These are phyloP conservation scores for Neodiprion pinetum DNA, from an alignment of 1,140 invertebrate genomes.

Conservation along the genomic window DNA sequence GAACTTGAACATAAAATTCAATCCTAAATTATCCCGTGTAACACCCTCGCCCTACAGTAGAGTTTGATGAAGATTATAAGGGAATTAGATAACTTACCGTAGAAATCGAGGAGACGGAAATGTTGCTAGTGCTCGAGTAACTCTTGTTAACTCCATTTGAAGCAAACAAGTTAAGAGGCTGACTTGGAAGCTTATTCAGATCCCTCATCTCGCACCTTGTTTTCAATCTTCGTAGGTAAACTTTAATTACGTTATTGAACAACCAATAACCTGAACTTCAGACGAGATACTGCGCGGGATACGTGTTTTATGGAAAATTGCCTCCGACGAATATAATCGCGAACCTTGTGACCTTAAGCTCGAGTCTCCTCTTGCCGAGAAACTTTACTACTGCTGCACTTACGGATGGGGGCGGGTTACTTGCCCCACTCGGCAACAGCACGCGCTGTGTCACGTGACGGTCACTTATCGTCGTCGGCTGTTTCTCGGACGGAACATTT, in stretches of 20 bases:
- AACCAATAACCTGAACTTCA: not conserved
- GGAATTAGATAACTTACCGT: not conserved
- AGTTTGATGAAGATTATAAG: not conserved
- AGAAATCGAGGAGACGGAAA: not conserved
- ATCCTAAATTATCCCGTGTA: too few species aligned
- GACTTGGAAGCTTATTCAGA: not conserved
- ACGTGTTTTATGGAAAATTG: not conserved
- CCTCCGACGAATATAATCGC: too few species aligned
- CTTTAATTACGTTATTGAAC: not conserved
- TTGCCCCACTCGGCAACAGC: not conserved
- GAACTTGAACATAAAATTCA: too few species aligned
- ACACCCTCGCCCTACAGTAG: too few species aligned
- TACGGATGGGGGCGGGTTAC: not conserved
- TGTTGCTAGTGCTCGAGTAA: not conserved
- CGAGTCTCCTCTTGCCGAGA: not conserved
- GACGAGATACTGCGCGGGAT: not conserved
- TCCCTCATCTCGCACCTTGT: not conserved
- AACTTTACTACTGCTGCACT: not conserved
- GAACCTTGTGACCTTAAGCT: not conserved
- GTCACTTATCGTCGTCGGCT: not conserved
- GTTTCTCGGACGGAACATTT: too few species aligned
- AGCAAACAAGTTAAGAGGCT: not conserved
- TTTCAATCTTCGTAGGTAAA: slow-evolving; percentile 3
- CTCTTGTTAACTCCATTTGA: slow-evolving; percentile 4
- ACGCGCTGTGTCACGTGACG: not conserved